Conservation (phyloP, 2,797 vertebrate genomes). For the Melanotaenia parkinsoni region DNA sequence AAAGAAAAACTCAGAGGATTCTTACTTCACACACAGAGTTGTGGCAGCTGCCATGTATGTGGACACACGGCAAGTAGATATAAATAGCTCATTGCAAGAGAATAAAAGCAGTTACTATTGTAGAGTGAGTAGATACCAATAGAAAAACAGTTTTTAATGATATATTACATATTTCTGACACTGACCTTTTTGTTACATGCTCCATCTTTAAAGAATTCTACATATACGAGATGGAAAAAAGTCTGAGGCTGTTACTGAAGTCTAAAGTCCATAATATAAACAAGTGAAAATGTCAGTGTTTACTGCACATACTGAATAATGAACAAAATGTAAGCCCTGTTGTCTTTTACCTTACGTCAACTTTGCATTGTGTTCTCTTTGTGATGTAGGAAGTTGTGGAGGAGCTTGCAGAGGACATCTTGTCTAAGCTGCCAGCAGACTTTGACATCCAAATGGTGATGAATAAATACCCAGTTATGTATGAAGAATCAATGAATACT, state of each 20-base stretch:
- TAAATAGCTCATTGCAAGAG: too few species aligned
- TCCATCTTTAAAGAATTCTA: too few species aligned
- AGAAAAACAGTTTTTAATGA: too few species aligned
- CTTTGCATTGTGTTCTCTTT: not conserved
- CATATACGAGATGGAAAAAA: not conserved
- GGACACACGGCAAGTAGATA: too few species aligned
- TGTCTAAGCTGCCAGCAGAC: conserved; percentile 88
- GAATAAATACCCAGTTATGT: conserved; percentile 87
- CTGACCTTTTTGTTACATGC: too few species aligned
- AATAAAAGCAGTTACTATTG: too few species aligned
- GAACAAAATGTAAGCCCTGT: not conserved
- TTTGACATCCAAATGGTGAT: conserved; percentile 87
- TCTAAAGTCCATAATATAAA: not conserved
- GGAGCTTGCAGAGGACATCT: conserved; percentile 89
- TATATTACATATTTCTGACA: too few species aligned
- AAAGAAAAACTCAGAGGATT: too few species aligned
- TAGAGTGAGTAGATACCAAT: too few species aligned
- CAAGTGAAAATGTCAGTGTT: not conserved
- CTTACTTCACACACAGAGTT: too few species aligned
- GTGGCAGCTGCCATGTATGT: too few species aligned
- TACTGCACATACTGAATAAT: not conserved
- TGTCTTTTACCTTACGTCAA: not conserved
- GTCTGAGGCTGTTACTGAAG: not conserved
- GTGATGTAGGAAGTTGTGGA: conserved; percentile 87
- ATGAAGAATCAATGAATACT: conserved; percentile 95